These are phyloP conservation scores for Mobula birostris DNA, from an alignment of 2,113 vertebrate species.

Conservation along the genomic window DNA sequence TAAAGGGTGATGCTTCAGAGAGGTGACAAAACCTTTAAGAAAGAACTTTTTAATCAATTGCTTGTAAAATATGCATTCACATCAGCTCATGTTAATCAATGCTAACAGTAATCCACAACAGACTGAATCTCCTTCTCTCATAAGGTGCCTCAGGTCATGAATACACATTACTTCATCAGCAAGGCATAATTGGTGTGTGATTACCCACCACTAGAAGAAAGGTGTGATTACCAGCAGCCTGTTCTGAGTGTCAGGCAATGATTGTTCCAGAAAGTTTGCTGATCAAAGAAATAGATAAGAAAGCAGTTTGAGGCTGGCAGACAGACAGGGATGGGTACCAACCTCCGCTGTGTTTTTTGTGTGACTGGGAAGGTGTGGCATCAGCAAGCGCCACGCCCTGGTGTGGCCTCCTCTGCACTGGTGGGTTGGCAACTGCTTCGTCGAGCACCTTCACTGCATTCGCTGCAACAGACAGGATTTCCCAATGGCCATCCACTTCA, in stretches of 20 bases:
- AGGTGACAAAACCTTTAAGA: not conserved
- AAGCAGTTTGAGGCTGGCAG: not conserved
- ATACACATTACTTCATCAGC: constrained; percentile 27
- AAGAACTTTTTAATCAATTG: not conserved
- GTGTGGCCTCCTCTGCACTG: no score
- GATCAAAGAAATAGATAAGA: not conserved
- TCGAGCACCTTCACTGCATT: no score
- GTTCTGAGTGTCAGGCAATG: constrained; percentile 23
- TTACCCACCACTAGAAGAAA: constrained; percentile 9
- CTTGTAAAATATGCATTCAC: constrained; percentile 29
- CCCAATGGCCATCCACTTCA: no score
- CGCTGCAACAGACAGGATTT: no score
- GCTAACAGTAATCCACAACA: constrained; percentile 21
- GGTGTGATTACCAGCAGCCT: constrained; percentile 9
- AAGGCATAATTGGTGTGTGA: constrained; percentile 16
- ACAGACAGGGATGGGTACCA: not conserved
- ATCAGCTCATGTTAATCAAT: constrained; percentile 19
- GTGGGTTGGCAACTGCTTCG: no score
- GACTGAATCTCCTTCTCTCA: not conserved
- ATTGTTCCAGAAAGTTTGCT: not conserved
- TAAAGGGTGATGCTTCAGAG: no score
- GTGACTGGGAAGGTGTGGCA: not conserved
- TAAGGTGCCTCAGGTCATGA: constrained; percentile 19
- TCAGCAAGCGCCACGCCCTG: not conserved
- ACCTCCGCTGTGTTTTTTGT: no score